A percentile compares a stretch with the other conserved stretches of the same genome.
Conservation (phyloP, 2,113 vertebrate species). For the Otolemur garnettii region DNA sequence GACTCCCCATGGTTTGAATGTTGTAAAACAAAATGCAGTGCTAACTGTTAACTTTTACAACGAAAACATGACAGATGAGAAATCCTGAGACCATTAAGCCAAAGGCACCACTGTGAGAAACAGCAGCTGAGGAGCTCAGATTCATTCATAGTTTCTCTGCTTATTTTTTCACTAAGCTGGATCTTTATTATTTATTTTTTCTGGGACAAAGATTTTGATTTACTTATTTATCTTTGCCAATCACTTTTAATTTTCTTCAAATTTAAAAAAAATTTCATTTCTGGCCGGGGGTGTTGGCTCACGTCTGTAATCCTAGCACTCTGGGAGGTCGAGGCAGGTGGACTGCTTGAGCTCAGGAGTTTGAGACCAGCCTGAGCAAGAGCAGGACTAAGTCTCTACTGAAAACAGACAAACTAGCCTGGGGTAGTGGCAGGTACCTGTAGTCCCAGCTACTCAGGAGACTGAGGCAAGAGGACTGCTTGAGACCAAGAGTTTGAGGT, state of each 20-base stretch:
- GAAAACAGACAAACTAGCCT: no score
- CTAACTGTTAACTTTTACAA: neutral
- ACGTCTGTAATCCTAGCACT: no score
- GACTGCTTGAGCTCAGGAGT: no score
- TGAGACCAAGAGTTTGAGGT: no score
- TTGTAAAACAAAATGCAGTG: neutral
- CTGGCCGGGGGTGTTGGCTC: no score
- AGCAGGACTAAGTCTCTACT: no score
- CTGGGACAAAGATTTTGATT: neutral
- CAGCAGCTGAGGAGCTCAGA: neutral
- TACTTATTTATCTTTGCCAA: neutral
- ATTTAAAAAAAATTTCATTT: neutral
- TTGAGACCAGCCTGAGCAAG: no score
- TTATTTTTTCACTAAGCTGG: neutral
- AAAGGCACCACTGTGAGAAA: neutral
- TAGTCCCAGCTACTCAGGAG: no score
- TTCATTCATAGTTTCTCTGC: neutral
- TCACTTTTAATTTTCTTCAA: conserved; percentile 3
- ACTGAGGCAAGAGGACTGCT: no score
- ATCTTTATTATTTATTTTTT: neutral
- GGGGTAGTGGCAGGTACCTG: no score
- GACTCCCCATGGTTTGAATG: neutral
- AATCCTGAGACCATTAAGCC: neutral
- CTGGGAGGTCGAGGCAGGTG: no score
- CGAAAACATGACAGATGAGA: neutral